Base-by-base conservation (phyloP, 2,113 vertebrate species). In the Oreotrochilus melanogaster region DNA sequence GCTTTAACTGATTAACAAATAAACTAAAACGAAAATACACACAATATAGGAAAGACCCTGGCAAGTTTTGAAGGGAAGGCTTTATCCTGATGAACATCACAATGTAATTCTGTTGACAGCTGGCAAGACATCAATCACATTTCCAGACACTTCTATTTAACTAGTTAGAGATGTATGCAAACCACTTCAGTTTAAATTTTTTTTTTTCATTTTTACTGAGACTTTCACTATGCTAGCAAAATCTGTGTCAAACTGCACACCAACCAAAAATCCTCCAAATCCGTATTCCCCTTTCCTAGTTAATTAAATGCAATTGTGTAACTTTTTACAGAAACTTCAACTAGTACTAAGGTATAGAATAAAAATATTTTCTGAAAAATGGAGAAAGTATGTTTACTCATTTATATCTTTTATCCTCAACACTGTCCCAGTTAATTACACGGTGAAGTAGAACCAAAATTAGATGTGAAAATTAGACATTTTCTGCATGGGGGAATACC, bases 61-160 rank as follows among this genome's bases (percentile, higher is more conserved):
- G 45, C 80, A 93, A 92, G 70, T 81, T 94, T 33, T 93, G 72
- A 95, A 84, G 89, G 85, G 47, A 27, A 83, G 35, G 56, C 69
- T 92, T 95, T 76, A 92, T 86, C 60, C 72, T 62, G 85, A 96
- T 95, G 95, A 95, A 96, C 97, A 96, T 96, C 67, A 94, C 62
- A 95, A 92, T 42, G 67, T 75, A 95, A 93, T 90, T 94, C 79
- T 87, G 89, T 78, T 87, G 85, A 88, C 53, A 96, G 42, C n/a
- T 84, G 73, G 31, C 71, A 97, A 93, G 60, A 27, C 18, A 78
- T 43, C 37, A 66, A 30, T 37, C 35, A 95, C 30, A 80, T 86
- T 81, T 83, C 56, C 84, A 80, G 62, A 86, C 95, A 78, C 56
- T 92, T 42, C 64, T 62, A 65, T 70, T 76, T 71, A 85, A 87